These are phyloP conservation scores for Hirundichthys speculiger DNA, from an alignment of 2,113 vertebrate genomes.

Conservation along the genomic window DNA sequence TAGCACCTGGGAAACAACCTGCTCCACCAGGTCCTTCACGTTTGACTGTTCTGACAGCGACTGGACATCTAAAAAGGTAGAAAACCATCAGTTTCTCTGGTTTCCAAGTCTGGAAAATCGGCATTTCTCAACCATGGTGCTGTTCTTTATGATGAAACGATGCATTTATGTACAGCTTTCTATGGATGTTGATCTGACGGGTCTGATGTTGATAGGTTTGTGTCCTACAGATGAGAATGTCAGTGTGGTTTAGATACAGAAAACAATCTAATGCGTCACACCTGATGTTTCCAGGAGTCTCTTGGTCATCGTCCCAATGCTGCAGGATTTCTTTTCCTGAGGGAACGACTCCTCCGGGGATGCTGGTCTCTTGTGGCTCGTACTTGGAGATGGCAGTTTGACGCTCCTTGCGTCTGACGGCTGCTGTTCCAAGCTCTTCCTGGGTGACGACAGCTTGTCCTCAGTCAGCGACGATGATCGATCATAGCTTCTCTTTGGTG, in stretches of 20 bases:
- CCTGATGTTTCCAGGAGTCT: conserved; percentile 56
- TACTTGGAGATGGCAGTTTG: background rate
- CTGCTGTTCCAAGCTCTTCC: background rate
- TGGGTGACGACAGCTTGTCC: background rate
- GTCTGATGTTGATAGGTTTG: too few relatives aligned
- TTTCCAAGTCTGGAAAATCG: too few relatives aligned
- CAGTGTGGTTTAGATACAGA: background rate
- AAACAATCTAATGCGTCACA: conserved; percentile 15
- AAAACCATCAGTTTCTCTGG: background rate
- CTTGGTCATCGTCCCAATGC: conserved; percentile 38
- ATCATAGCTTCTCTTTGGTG: background rate
- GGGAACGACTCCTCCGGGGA: background rate
- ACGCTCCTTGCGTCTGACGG: background rate
- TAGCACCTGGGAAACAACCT: conserved; percentile 66
- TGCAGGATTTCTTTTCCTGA: background rate
- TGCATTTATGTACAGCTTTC: too few relatives aligned
- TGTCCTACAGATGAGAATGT: too few relatives aligned
- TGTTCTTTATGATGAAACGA: too few relatives aligned
- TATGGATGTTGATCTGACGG: too few relatives aligned
- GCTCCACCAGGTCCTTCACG: conserved; percentile 63
- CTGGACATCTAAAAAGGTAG: conserved; percentile 41
- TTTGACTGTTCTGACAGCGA: conserved; percentile 48
- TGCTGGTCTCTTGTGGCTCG: background rate
- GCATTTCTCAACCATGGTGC: too few relatives aligned
- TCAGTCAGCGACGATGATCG: background rate